Evolutionary conservation across 2,888 invertebrate genomes (phyloP), one percentile per base, ranked within the genome.

Genomic region (Merodon equestris): DNA sequence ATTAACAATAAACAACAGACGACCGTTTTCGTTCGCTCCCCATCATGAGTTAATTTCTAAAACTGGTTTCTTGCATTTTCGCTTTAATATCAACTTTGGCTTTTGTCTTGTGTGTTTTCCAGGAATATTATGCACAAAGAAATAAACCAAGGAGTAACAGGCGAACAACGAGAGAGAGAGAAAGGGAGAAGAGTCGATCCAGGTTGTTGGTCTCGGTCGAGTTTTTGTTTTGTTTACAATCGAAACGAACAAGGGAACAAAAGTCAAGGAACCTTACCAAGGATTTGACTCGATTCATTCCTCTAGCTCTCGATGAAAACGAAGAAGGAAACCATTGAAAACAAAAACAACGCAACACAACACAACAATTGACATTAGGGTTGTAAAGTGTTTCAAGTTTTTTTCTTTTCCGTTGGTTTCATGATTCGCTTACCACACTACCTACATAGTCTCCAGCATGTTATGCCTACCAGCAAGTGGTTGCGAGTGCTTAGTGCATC

Each of bases 261-360:
- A 79, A 74, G 79, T 74, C 79, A 79, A 79, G 70, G 79, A 79
- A 79, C 79, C 74, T 74, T 74, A 50, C 64, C 74, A 74, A 79
- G 79, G 79, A 79, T 74, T 79, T 73, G 73, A 68, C 63, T 68
- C 63, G 27, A 27, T 27, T 27, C 27, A 4, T 27, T 27, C 27
- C 27, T 27, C 7, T 27, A 2, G 27, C 27, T 27, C 7, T 27
- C 27, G 27, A 27, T 27, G 27, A 27, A 27, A 27, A 27, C 27
- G 27, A 27, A 27, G 27, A 27, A 2, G 27, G 7, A 27, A 7
- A 27, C 27, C 7, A 27, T 7, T 4, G 27, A 27, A 27, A 27
- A 27, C 3, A 27, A 27, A 27, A 27, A 7, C 27, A 27, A 27
- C n/a, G n/a, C n/a, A n/a, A n/a, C n/a, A n/a, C n/a, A 54, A 58